Evolutionary conservation across 2,888 invertebrate species (phyloP), one percentile per base, ranked within the genome.

Genomic region (Seira musarum): DNA sequence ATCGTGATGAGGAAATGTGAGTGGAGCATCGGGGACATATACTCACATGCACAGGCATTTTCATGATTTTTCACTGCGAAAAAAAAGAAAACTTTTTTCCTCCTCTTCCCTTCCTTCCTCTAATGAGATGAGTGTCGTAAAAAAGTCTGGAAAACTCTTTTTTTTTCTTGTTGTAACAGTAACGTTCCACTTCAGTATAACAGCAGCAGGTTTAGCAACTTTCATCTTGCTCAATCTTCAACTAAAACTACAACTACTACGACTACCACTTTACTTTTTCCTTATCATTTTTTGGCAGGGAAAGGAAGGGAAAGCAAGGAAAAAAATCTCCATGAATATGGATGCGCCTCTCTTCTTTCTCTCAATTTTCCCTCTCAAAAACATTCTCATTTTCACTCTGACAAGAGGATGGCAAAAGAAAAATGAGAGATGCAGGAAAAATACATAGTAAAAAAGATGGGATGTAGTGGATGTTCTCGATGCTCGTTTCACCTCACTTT

Each of bases 41-140:
- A 49, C 15, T n/a, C 3, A 5, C 30, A 30, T 8, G 49, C 57
- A 19, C 22, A 5, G 65, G 30, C 15, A 57, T 13, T 49, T 13
- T 49, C 15, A 49, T 3, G 6, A 49, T 49, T 49, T 49, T 49
- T 2, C 13, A n/a, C 49, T n/a, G 49, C 49, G 15, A 49, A 49
- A 49, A 30, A 30, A 30, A 8, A 30, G 30, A 30, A 49, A 49
- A 3, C 15, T 49, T 49, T 49, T 49, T 15, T 35, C 40, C 15
- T 10, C 21, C 19, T n/a, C n/a, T n/a, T n/a, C n/a, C n/a, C n/a
- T 13, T 13, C 49, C 53, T 53, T 10, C 40, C 24, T 69, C 76
- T 76, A 76, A 76, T 76, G 76, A 76, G 70, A 76, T 70, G 65
- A 76, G 63, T 69, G 76, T 76, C 76, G 76, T 76, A 76, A 76